phyloP scores from a whole-genome alignment of 2,888 invertebrate species.

The Tetheella fluctuosa region DNA sequence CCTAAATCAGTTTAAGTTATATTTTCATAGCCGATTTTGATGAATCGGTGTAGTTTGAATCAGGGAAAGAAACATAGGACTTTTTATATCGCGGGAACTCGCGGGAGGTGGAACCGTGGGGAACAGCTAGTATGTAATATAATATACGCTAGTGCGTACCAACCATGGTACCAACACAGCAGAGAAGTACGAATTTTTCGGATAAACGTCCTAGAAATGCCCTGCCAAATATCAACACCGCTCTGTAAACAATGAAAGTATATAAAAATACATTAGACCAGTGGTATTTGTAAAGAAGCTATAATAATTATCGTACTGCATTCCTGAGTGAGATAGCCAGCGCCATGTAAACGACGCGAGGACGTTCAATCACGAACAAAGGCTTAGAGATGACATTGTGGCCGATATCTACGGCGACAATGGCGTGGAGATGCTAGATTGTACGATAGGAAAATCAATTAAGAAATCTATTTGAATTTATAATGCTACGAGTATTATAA shows the following conservation, averaged over 20 bases:
- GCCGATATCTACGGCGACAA: constrained; percentile 35
- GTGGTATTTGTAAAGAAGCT: constrained; percentile 46
- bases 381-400: constrained; percentile 52
- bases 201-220: background rate
- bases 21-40: too few species aligned
- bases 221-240: constrained; percentile 1
- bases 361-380: constrained; percentile 61
- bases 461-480: constrained; percentile 33
- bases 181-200: background rate
- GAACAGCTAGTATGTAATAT: too few species aligned
- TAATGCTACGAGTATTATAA: constrained; percentile 17
- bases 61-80: too few species aligned
- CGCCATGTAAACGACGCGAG: constrained; percentile 51
- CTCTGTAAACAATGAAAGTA: constrained; percentile 10
- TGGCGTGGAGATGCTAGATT: constrained; percentile 35
- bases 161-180: background rate
- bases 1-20: too few species aligned
- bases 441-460: constrained; percentile 47
- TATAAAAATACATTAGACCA: constrained; percentile 18
- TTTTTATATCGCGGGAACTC: too few species aligned
- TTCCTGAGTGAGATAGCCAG: constrained; percentile 71
- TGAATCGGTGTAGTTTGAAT: too few species aligned
- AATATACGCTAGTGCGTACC: too few species aligned
- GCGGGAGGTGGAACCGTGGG: too few species aligned
- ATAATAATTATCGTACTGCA: constrained; percentile 62